Percentiles rank a stretch among this genome's conserved stretches.
phyloP scores from a whole-genome alignment of 2,113 vertebrate genomes.

The Sinocyclocheilus anshuiensis region DNA sequence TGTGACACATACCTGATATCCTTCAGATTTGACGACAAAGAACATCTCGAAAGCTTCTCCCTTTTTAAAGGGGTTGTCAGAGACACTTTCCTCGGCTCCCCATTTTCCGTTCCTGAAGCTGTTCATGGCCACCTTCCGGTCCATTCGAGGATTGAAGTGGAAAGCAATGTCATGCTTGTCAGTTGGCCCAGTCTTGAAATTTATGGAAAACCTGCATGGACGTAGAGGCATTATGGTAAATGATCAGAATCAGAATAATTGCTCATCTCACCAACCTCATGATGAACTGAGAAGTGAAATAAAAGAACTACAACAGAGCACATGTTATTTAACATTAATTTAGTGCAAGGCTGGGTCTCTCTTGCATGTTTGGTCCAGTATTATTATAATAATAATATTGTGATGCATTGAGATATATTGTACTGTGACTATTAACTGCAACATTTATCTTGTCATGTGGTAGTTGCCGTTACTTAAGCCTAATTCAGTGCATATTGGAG shows the following conservation, averaged over 20 bases:
- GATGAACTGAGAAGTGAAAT: neutral
- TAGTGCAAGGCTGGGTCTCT: too few species aligned
- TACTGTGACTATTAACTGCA: too few species aligned
- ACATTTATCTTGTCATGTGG: too few species aligned
- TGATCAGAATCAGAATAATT: neutral
- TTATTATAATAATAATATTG: too few species aligned
- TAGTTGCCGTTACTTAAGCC: too few species aligned
- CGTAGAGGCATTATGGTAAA: neutral
- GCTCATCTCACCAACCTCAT: neutral
- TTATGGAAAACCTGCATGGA: constrained; percentile 18
- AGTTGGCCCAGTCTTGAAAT: neutral
- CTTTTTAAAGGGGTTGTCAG: neutral
- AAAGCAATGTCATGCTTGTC: too few species aligned
- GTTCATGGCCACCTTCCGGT: too few species aligned
- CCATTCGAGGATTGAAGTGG: too few species aligned
- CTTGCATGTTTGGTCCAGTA: neutral
- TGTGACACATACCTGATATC: constrained; percentile 27
- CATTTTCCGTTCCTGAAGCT: too few species aligned
- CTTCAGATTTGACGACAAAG: neutral
- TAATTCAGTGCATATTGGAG: too few species aligned
- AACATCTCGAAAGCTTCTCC: constrained; percentile 21
- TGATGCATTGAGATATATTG: too few species aligned
- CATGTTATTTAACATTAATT: neutral
- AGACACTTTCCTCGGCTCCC: too few species aligned
- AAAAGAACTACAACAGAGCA: neutral